Percentiles rank a stretch among this genome's conserved stretches.
phyloP scores from a whole-genome alignment of 2,113 vertebrate genomes.

The Callipepla squamata region DNA sequence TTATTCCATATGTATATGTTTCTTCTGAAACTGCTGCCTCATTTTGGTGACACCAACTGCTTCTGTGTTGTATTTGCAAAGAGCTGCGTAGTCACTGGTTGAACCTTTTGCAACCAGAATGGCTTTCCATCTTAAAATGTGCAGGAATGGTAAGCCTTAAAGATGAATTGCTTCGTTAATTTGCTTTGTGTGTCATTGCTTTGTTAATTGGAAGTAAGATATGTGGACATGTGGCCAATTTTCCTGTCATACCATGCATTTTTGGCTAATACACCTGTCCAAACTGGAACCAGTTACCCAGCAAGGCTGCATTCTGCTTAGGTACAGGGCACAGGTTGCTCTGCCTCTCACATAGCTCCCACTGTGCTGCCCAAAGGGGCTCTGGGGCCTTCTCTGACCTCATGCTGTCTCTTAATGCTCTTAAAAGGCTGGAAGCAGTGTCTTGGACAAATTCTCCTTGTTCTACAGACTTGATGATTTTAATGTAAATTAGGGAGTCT shows the following conservation, averaged over 20 bases:
- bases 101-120: not conserved
- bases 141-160: not conserved
- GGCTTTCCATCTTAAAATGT: not conserved
- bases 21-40: not conserved
- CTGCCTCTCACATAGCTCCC: not conserved
- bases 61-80: not conserved
- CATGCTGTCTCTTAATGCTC: not conserved
- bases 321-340: not conserved
- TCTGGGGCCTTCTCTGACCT: not conserved
- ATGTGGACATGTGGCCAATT: not conserved
- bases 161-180: not conserved
- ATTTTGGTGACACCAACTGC: not conserved
- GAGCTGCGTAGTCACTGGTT: too few species aligned
- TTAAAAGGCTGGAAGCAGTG: not conserved
- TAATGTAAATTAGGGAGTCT: not conserved
- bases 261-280: not conserved
- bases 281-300: not conserved
- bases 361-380: not conserved
- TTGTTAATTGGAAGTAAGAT: not conserved
- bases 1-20: not conserved
- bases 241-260: not conserved
- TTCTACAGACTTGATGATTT: not conserved
- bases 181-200: not conserved
- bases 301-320: not conserved
- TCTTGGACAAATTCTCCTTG: not conserved